Evolutionary conservation across 2,113 vertebrate genomes (phyloP), one percentile per base, ranked within the genome.

Genomic region (Dendropsophus ebraccatus): DNA sequence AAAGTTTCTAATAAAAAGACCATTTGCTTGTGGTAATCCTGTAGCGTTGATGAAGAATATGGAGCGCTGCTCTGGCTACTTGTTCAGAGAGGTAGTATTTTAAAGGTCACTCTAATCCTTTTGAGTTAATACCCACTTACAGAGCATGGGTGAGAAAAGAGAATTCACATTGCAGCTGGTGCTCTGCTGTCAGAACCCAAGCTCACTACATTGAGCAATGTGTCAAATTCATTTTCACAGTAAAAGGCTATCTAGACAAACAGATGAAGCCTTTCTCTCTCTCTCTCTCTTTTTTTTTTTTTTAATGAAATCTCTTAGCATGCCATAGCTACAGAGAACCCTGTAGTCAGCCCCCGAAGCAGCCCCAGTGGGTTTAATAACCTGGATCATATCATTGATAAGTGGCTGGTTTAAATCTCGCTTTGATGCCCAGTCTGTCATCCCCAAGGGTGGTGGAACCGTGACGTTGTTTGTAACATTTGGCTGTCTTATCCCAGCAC

Each of bases 171-270:
- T 86, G 65, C 65, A 80, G 65, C 84, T 69, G 30, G 60, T 70
- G 47, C 69, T 72, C 62, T 45, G 76, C 76, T 80, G 60, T 86
- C 62, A 80, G 65, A 72, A 28, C 62, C 12, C 32, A 58, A 52
- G n/a, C 35, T 58, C 32, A 58, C 60, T 30, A 54, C 69, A 37
- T 60, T 70, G 76, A 86, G 74, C 62, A 73, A 80, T 80, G 76
- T 86, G 84, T 80, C 76, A 80, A 86, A 86, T 86, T 56, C 47
- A 86, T 86, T 86, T 86, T 73, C 84, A 86, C 84, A 80, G 84
- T 50, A 23, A 30, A 49, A 73, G 76, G 60, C 84, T 85, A 86
- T 86, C 84, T 80, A 73, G 2, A 76, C 62, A 73, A 32, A 67
- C 84, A 86, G 84, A 86, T 73, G 84, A 85, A 67, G 28, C 32